Base-by-base conservation (phyloP, 2,888 invertebrate species). In the Hemithea aestivaria region DNA sequence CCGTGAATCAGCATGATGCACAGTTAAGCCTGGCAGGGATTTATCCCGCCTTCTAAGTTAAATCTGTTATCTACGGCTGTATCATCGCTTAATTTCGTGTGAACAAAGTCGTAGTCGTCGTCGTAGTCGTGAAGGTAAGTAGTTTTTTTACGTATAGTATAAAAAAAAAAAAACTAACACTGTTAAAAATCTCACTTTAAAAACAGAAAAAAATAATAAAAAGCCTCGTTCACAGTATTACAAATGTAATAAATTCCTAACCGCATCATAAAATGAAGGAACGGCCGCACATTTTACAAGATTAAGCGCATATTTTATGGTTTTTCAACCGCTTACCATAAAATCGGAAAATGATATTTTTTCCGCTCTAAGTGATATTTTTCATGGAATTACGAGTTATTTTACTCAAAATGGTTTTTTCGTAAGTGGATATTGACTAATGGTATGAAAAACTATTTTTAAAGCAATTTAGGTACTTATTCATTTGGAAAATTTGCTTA, bases 191-290 rank as follows among this genome's bases (percentile, higher is more conserved):
- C n/a, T n/a, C n/a, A n/a, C n/a, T n/a, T 16, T 16, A 16, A 16
- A 16, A 16, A 16, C 16, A 16, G 5, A 16, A 5, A 4, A 4
- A 4, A 16, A 16, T 16, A 16, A 16, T 16, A 16, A 16, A 16
- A 2, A 16, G 16, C 16, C 3, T 16, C 16, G 3, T 2, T 16
- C 2, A 16, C 16, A 16, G n/a, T 16, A 16, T 10, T 26, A 24
- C 9, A 8, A 30, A 20, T 9, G 9, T 27, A 26, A 35, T 35
- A 40, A 31, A 35, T 31, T 31, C 34, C 25, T 22, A 35, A 41
- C 39, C 37, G 32, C 41, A 35, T 44, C 41, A 27, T 43, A 46
- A 46, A 43, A 40, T 46, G 43, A 49, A 44, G 5, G 43, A 38
- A 40, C 36, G 39, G 34, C 20, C 27, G 36, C 30, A 46, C 44